phyloP scores from a whole-genome alignment of 2,888 invertebrate species.

The Formica aserva region DNA sequence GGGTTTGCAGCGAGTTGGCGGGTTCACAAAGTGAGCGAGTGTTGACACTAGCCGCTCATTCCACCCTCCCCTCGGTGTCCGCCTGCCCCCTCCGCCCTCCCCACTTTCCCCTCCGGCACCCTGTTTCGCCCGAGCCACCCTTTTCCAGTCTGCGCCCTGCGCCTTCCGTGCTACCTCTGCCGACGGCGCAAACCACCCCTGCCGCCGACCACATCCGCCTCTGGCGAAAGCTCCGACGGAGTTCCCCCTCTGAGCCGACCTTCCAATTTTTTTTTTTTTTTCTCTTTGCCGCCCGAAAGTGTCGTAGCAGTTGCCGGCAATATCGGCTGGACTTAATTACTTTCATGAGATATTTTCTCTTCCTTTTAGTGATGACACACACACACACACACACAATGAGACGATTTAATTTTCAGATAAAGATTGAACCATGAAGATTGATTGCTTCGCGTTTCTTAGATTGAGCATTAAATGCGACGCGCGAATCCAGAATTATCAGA shows the following conservation, averaged over 20 bases:
- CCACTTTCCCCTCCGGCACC: slow-evolving; percentile 56
- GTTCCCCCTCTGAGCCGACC: slow-evolving; percentile 48
- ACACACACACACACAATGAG: neutral
- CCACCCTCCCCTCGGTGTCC: slow-evolving; percentile 65
- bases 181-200: slow-evolving; percentile 62
- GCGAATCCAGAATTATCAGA: neutral
- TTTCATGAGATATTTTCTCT: slow-evolving; percentile 61
- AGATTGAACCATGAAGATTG: neutral
- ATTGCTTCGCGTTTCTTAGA: neutral
- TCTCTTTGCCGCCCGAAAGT: slow-evolving; percentile 28
- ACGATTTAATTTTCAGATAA: slow-evolving; percentile 12
- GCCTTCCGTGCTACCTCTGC: slow-evolving; percentile 66
- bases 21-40: slow-evolving; percentile 85
- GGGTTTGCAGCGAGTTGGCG: slow-evolving; percentile 81
- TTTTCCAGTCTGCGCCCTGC: slow-evolving; percentile 71
- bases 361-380: neutral
- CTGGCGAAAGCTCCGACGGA: slow-evolving; percentile 47
- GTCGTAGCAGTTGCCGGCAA: slow-evolving; percentile 48
- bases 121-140: slow-evolving; percentile 57
- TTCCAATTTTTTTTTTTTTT: slow-evolving; percentile 48
- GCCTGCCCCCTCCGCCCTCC: slow-evolving; percentile 60
- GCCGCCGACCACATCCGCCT: slow-evolving; percentile 66
- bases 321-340: slow-evolving; percentile 67
- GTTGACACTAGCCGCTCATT: slow-evolving; percentile 84
- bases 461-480: slow-evolving; percentile 2